Evolutionary conservation across 2,797 vertebrate species (phyloP).

Genomic region (Leptodactylus fallax): DNA sequence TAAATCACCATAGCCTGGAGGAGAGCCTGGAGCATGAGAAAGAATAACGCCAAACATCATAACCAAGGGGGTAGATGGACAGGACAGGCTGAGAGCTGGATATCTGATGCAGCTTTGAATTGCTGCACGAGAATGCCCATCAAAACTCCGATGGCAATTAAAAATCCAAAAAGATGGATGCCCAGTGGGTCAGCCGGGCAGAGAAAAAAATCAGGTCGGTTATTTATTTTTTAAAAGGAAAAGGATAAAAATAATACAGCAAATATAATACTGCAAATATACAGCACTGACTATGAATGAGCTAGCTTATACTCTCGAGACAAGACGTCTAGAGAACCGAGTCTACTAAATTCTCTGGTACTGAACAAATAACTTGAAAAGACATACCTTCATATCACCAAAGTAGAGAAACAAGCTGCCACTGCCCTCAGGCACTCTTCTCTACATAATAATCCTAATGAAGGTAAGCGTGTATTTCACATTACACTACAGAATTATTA

Average conservation of each 20-base stretch:
- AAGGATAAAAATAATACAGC: neutral
- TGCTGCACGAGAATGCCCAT: conserved; percentile 10
- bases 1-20: conserved; percentile 55
- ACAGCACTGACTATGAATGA: neutral
- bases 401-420: neutral
- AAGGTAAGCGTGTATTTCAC: neutral
- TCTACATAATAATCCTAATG: neutral
- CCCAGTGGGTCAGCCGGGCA: neutral
- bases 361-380: neutral
- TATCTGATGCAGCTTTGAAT: neutral
- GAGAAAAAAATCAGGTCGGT: neutral
- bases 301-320: neutral
- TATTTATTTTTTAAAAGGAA: neutral
- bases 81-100: conserved; percentile 30
- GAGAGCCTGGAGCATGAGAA: conserved; percentile 42
- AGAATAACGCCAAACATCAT: conserved; percentile 38
- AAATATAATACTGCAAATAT: neutral
- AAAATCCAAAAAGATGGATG: conserved; percentile 24
- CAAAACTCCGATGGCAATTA: conserved; percentile 26
- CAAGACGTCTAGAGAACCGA: neutral
- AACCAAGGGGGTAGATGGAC: neutral
- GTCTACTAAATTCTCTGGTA: conserved; percentile 2
- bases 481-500: neutral
- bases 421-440: neutral
- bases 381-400: neutral